phyloP scores from a whole-genome alignment of 2,888 invertebrate genomes.

The Mythimna albipuncta region DNA sequence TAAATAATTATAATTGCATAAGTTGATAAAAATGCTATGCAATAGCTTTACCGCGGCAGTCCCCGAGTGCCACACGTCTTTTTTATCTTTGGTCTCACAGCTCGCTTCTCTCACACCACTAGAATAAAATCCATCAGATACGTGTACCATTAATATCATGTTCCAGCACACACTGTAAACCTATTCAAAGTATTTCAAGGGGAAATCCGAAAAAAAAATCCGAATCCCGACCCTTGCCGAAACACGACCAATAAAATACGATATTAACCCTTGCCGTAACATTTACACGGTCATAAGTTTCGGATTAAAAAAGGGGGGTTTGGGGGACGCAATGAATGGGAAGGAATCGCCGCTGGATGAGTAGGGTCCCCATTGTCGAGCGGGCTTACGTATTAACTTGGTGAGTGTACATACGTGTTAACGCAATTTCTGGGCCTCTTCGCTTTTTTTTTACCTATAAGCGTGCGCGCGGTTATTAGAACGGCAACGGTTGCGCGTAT shows the following conservation, averaged over 20 bases:
- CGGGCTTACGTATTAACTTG: conserved; percentile 64
- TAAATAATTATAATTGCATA: too few species aligned
- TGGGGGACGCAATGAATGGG: conserved; percentile 73
- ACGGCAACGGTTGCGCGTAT: too few species aligned
- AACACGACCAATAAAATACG: conserved; percentile 82
- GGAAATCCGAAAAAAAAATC: conserved; percentile 67
- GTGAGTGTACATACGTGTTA: conserved; percentile 57
- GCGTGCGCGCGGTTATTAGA: too few species aligned
- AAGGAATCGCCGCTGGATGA: conserved; percentile 74
- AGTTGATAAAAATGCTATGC: too few species aligned
- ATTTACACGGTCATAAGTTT: conserved; percentile 87
- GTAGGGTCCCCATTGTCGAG: conserved; percentile 75
- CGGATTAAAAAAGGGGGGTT: conserved; percentile 83
- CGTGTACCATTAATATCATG: conserved; percentile 55
- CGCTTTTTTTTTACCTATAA: background rate
- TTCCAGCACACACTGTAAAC: conserved; percentile 55
- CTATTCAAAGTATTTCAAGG: conserved; percentile 63
- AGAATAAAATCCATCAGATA: conserved; percentile 26
- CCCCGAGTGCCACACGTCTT: too few species aligned
- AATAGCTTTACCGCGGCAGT: too few species aligned
- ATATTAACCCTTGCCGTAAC: conserved; percentile 84
- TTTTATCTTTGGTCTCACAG: background rate
- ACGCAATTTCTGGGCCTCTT: background rate
- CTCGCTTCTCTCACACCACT: background rate
- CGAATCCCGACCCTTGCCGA: conserved; percentile 64